These are phyloP conservation scores for Chauna torquata DNA, from an alignment of 2,113 vertebrate species.

Conservation along the genomic window DNA sequence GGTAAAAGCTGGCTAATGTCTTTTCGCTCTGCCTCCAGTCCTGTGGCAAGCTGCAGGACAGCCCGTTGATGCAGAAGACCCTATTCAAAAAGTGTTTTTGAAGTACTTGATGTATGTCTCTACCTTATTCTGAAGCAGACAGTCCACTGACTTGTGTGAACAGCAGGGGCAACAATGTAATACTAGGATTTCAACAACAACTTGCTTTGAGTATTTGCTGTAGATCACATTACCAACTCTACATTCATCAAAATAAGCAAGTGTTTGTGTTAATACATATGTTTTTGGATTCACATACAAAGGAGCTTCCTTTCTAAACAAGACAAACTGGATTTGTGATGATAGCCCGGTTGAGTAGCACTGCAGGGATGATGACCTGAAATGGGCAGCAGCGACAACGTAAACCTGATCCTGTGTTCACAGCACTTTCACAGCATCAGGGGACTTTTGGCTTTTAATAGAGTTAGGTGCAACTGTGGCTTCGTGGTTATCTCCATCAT, in stretches of 20 bases:
- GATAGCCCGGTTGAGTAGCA: background rate
- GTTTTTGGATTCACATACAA: constrained; percentile 22
- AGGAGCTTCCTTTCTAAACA: constrained; percentile 21
- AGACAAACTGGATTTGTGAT: background rate
- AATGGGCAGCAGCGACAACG: background rate
- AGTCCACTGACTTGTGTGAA: background rate
- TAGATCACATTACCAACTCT: background rate
- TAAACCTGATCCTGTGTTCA: background rate
- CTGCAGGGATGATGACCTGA: background rate
- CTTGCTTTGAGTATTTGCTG: background rate
- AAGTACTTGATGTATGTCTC: background rate
- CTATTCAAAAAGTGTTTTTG: background rate
- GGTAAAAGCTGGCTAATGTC: background rate
- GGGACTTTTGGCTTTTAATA: background rate
- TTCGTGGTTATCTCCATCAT: background rate
- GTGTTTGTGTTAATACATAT: background rate
- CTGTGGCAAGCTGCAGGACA: background rate
- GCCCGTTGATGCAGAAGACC: background rate
- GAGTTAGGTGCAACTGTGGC: background rate
- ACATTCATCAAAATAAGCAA: constrained; percentile 22
- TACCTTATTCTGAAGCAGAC: background rate
- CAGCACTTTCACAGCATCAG: background rate
- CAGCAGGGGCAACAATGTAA: background rate
- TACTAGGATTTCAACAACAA: background rate
- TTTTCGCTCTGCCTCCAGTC: background rate